phyloP scores from a whole-genome alignment of 2,888 invertebrate genomes.

The Anoplius nigerrimus region DNA sequence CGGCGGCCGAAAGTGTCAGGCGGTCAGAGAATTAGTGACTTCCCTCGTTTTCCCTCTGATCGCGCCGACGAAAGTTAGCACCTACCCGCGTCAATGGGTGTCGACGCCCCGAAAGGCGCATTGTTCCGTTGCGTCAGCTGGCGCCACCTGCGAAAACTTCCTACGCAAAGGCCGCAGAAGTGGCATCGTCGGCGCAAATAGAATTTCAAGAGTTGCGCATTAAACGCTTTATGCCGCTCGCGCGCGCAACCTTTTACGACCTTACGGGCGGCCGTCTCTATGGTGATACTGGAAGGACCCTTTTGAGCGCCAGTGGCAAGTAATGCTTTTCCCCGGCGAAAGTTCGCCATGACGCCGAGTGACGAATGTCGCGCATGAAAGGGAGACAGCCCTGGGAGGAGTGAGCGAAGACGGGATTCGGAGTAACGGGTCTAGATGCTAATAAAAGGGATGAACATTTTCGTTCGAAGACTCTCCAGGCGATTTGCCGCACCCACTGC shows the following conservation, averaged over 20 bases:
- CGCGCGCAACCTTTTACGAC: conserved; percentile 59
- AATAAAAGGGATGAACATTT: no score
- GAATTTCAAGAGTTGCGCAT: conserved; percentile 60
- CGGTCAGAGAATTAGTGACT: no score
- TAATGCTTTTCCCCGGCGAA: conserved; percentile 46
- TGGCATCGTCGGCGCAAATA: conserved; percentile 54
- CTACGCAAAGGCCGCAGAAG: conserved; percentile 34
- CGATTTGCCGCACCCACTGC: no score
- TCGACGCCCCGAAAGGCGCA: conserved; percentile 23
- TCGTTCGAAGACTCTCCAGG: no score
- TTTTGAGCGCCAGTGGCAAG: conserved; percentile 48
- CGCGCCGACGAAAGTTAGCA: background rate
- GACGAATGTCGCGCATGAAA: conserved; percentile 35
- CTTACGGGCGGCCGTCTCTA: conserved; percentile 55
- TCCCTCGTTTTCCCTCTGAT: no score
- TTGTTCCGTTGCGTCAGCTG: conserved; percentile 48
- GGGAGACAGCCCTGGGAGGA: background rate
- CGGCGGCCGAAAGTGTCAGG: no score
- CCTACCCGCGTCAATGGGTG: background rate
- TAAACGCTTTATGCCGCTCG: conserved; percentile 58
- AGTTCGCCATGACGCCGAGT: conserved; percentile 49
- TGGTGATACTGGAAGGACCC: conserved; percentile 56
- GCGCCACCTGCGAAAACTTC: conserved; percentile 46
- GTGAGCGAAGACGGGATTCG: background rate
- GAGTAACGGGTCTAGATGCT: background rate